A percentile compares a stretch with the other conserved stretches of the same genome.
Evolutionary conservation across 2,113 vertebrate genomes (phyloP).

Genomic region (Brachionichthys hirsutus): DNA sequence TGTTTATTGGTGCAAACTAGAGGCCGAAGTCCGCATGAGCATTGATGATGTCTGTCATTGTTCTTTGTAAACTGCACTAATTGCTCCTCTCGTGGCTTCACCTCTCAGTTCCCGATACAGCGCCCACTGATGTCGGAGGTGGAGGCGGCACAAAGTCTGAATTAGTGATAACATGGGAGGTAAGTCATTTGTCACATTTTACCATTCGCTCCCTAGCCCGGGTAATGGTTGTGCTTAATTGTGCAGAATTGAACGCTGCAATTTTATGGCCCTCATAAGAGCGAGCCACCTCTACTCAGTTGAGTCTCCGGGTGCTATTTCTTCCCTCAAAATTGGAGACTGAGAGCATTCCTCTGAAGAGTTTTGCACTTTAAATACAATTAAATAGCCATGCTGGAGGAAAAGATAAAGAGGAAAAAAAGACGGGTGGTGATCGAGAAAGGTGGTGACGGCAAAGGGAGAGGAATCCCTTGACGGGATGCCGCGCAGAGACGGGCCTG

Average conservation of each 20-base stretch:
- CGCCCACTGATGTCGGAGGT: conserved; percentile 91
- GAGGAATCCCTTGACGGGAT: conserved; percentile 2
- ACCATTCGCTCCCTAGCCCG: conserved; percentile 56
- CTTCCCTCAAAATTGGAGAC: conserved; percentile 52
- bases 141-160: conserved; percentile 96
- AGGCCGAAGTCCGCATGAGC: conserved; percentile 26
- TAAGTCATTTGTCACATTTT: conserved; percentile 86
- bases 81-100: conserved; percentile 65
- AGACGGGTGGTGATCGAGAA: conserved; percentile 20
- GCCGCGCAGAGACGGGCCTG: conserved; percentile 54
- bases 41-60: conserved; percentile 42
- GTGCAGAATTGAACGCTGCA: conserved; percentile 75
- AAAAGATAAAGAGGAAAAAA: conserved; percentile 17
- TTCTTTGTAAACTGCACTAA: conserved; percentile 64
- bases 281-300: conserved; percentile 39
- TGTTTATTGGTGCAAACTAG: conserved; percentile 29
- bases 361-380: conserved; percentile 48
- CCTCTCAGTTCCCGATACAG: conserved; percentile 86
- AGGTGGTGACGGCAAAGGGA: conserved; percentile 3
- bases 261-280: conserved; percentile 69
- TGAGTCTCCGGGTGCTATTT: conserved; percentile 55
- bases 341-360: conserved; percentile 49
- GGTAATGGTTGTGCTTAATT: conserved; percentile 79
- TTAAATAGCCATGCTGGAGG: conserved; percentile 32
- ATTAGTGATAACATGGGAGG: conserved; percentile 98